Percentiles rank a stretch among this genome's conserved stretches.
Evolutionary conservation across 92 coral and sea anemone genomes (phyloP).

Genomic region (Epizoanthus rinbou): DNA sequence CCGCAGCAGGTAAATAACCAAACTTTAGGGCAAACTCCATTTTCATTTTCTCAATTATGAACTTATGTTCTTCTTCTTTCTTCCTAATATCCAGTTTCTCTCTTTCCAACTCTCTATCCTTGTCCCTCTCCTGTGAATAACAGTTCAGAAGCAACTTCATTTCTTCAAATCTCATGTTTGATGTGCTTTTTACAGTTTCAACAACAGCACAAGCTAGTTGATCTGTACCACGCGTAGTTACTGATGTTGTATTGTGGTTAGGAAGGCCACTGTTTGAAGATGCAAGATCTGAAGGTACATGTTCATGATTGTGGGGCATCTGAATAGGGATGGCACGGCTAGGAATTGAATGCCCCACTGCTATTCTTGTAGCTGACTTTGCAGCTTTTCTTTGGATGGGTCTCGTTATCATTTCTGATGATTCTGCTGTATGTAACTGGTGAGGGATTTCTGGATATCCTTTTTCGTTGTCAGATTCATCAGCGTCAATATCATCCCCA

Average conservation of each 20-base stretch:
- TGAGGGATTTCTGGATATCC: not conserved
- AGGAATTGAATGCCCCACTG: not conserved
- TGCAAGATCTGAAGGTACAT: not conserved
- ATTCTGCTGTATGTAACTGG: not conserved
- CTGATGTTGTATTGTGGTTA: not conserved
- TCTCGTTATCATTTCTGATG: not conserved
- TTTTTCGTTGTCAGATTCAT: slow-evolving; percentile 23
- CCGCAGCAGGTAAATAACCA: slow-evolving; percentile 28
- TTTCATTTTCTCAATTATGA: slow-evolving; percentile 33
- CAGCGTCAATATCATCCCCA: slow-evolving; percentile 13
- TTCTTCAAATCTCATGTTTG: slow-evolving; percentile 23
- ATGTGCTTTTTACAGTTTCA: slow-evolving; percentile 22
- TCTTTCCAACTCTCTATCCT: slow-evolving; percentile 30
- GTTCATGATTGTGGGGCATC: not conserved
- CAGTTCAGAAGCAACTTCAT: slow-evolving; percentile 35
- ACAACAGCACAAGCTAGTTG: slow-evolving; percentile 21
- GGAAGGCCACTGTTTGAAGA: not conserved
- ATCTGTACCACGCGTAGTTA: not conserved
- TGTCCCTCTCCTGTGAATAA: slow-evolving; percentile 28
- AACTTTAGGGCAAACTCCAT: slow-evolving; percentile 44
- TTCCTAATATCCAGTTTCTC: slow-evolving; percentile 26
- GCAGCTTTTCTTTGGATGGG: not conserved
- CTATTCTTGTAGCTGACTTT: not conserved
- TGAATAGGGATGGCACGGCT: not conserved
- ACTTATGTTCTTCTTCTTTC: slow-evolving; percentile 29